Base-by-base conservation (phyloP, 2,888 invertebrate genomes). In the Cerceris ruficornis region DNA sequence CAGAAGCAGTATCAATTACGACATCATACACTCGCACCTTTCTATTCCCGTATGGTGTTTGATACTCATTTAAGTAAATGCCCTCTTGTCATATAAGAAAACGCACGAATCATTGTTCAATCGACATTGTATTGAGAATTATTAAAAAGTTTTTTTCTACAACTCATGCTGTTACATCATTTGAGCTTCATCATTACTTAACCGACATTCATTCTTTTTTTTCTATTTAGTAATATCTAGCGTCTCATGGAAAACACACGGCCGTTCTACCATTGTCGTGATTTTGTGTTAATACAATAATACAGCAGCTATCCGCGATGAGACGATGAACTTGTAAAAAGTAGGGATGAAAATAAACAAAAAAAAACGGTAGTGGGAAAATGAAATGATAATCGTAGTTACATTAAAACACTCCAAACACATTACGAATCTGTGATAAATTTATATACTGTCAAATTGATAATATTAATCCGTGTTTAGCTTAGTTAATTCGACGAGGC, bases 361-460 rank as follows among this genome's bases (percentile, higher is more conserved):
- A 39, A 65, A 68, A 74, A 67, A 28, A 61, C 67, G 57, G 62
- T 78, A 58, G 69, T 85, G 81, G 82, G 88, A 79, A 88, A 89
- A 77, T 77, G 86, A 83, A 87, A 87, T 81, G 81, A 84, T 87
- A 82, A 84, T 75, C 74, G 70, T 79, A 82, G 17, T 69, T 68
- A 82, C 77, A 71, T 69, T 68, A 80, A 75, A 71, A 75, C 77
- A 81, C 79, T 77, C 82, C 75, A 82, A 86, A 84, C 80, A 81
- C 81, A 80, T 88, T 86, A 86, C 79, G 83, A 88, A 90, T 88
- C 90, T 90, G 90, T 90, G 90, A 90, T 90, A 90, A 88, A 88
- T 89, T 90, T 90, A 80, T 90, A 89, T 46, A 41, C 85, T 87
- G 83, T 89, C 87, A 67, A 84, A 83, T 87, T 87, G 80, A 89